A percentile compares a stretch with the other conserved stretches of the same genome.
Evolutionary conservation across 2,888 invertebrate genomes (phyloP).

Genomic region (Yponomeuta plumbellus): DNA sequence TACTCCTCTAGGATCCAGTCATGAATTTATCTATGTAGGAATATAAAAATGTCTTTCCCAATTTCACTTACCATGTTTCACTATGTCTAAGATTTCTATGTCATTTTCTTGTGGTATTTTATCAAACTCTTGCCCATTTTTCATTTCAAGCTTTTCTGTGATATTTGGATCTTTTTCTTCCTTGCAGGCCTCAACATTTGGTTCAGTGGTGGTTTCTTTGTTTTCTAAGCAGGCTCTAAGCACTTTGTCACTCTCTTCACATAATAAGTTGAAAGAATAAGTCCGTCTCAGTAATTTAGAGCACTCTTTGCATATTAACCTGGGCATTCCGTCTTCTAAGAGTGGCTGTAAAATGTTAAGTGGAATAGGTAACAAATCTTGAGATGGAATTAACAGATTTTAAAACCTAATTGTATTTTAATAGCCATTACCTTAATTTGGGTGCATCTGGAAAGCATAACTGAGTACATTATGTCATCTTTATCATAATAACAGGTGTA

Average conservation of each 20-base stretch:
- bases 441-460: conserved; percentile 57
- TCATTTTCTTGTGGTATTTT: conserved; percentile 16
- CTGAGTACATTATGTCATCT: conserved; percentile 50
- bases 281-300: conserved; percentile 50
- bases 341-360: conserved; percentile 39
- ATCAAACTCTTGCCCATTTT: conserved; percentile 8
- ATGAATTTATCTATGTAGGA: too few species aligned
- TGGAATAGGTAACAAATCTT: background rate
- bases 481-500: conserved; percentile 52
- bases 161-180: background rate
- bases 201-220: conserved; percentile 1
- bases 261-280: conserved; percentile 53
- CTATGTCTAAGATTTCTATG: conserved; percentile 26
- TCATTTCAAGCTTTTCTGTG: conserved; percentile 3
- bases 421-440: conserved; percentile 47
- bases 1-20: too few species aligned
- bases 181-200: background rate
- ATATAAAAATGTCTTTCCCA: too few species aligned
- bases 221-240: conserved; percentile 36
- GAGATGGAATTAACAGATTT: background rate
- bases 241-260: conserved; percentile 53
- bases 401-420: background rate
- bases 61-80: background rate
- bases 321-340: conserved; percentile 54
- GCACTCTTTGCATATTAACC: conserved; percentile 60